These are phyloP conservation scores for Zoanthus gigantus DNA, from an alignment of 92 coral and sea anemone genomes.

Conservation along the genomic window DNA sequence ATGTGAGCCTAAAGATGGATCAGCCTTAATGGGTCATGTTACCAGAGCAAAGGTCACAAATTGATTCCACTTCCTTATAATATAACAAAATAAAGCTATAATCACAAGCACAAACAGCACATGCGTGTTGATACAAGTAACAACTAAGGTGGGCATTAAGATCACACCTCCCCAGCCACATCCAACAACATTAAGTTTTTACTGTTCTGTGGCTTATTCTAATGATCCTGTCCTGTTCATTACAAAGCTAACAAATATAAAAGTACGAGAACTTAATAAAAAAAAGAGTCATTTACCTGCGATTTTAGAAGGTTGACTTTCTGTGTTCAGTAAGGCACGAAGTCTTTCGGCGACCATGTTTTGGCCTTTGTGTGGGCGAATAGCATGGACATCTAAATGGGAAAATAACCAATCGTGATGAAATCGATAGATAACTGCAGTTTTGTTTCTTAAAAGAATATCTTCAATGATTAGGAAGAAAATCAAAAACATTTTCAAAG, in stretches of 20 bases:
- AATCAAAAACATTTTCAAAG: too few relatives aligned
- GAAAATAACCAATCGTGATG: not conserved
- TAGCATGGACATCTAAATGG: conserved; percentile 68
- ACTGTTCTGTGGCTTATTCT: too few relatives aligned
- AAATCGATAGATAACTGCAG: not conserved
- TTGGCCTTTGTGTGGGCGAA: conserved; percentile 96
- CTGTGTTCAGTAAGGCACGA: conserved; percentile 84
- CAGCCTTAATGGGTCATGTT: too few relatives aligned
- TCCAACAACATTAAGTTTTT: too few relatives aligned
- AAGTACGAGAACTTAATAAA: not conserved
- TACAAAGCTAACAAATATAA: too few relatives aligned
- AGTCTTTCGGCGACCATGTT: conserved; percentile 84
- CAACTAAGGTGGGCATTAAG: too few relatives aligned
- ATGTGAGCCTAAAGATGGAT: too few relatives aligned
- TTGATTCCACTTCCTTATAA: too few relatives aligned
- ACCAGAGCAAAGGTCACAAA: too few relatives aligned
- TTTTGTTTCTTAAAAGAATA: not conserved
- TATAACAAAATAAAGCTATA: not conserved
- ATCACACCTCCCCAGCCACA: too few relatives aligned
- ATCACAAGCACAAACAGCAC: not conserved
- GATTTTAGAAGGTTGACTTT: conserved; percentile 81
- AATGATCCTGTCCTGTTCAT: too few relatives aligned
- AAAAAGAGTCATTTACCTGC: conserved; percentile 64
- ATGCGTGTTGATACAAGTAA: not conserved
- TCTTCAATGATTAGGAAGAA: too few relatives aligned